Percentiles rank a stretch among this genome's conserved stretches.
phyloP scores from a whole-genome alignment of 2,113 vertebrate species.

The Cephalopholis sonnerati region DNA sequence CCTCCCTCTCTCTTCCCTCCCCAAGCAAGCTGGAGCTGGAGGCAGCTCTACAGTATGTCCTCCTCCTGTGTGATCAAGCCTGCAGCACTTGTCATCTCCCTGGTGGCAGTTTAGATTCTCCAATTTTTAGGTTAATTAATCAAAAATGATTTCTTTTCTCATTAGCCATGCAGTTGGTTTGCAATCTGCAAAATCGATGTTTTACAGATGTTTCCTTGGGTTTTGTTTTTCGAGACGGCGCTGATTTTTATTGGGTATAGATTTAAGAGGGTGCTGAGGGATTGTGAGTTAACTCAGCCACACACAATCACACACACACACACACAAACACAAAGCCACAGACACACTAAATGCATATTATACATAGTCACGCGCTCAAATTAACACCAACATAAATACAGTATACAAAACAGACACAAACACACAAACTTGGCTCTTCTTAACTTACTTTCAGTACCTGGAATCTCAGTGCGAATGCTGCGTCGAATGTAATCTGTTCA shows the following conservation, averaged over 20 bases:
- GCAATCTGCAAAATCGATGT: conserved; percentile 86
- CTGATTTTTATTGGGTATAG: conserved; percentile 89
- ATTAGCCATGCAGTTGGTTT: conserved; percentile 85
- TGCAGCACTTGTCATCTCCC: conserved; percentile 80
- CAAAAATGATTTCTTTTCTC: conserved; percentile 90
- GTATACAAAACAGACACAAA: conserved; percentile 18
- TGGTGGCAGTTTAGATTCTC: conserved; percentile 78
- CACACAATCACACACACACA: conserved; percentile 65
- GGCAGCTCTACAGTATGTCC: conserved; percentile 63
- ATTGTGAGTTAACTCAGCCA: conserved; percentile 79
- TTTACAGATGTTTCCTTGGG: conserved; percentile 87
- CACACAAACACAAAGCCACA: conserved; percentile 58
- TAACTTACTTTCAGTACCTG: conserved; percentile 25
- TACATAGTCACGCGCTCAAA: conserved; percentile 47
- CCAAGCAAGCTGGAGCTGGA: conserved; percentile 33
- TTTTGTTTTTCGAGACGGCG: conserved; percentile 85
- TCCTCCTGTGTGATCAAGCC: conserved; percentile 67
- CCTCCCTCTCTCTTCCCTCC: conserved; percentile 5
- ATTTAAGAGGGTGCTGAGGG: conserved; percentile 85
- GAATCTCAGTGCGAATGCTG: conserved; percentile 4
- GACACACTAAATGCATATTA: conserved; percentile 61
- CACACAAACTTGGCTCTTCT: conserved; percentile 6
- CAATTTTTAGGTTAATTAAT: conserved; percentile 88
- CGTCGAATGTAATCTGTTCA: conserved; percentile 34
- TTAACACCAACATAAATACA: conserved; percentile 44